Conservation (phyloP, 2,797 vertebrate genomes). For the Sciurus carolinensis region DNA sequence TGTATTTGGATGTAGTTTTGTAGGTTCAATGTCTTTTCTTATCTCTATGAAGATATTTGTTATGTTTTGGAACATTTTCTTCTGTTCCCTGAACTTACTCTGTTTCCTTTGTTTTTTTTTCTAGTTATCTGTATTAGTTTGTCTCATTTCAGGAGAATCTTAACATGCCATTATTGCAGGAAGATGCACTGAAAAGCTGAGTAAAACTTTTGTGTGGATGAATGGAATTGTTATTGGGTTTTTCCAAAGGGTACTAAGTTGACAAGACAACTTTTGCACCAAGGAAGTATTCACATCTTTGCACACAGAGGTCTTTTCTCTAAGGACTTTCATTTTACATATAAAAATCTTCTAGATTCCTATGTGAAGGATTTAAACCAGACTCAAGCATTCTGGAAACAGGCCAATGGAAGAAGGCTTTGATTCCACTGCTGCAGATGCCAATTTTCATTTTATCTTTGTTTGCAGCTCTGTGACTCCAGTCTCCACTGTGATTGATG, state of each 20-base stretch:
- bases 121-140: not conserved
- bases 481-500: not conserved
- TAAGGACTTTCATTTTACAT: not conserved
- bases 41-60: not conserved
- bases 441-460: not conserved
- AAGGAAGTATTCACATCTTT: not conserved
- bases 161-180: not conserved
- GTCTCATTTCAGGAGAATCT: not conserved
- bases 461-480: not conserved
- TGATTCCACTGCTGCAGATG: not conserved
- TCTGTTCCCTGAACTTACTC: not conserved
- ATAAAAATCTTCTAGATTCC: not conserved
- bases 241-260: not conserved
- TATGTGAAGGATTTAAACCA: not conserved
- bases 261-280: not conserved
- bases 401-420: not conserved
- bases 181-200: not conserved
- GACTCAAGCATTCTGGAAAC: not conserved
- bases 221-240: not conserved
- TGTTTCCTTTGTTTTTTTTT: not conserved
- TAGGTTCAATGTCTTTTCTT: not conserved
- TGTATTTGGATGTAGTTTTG: not conserved
- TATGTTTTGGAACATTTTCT: not conserved
- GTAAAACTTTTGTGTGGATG: not conserved
- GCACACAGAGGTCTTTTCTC: not conserved